Evolutionary conservation across 2,888 invertebrate species (phyloP).

Genomic region (Mythimna albipuncta): DNA sequence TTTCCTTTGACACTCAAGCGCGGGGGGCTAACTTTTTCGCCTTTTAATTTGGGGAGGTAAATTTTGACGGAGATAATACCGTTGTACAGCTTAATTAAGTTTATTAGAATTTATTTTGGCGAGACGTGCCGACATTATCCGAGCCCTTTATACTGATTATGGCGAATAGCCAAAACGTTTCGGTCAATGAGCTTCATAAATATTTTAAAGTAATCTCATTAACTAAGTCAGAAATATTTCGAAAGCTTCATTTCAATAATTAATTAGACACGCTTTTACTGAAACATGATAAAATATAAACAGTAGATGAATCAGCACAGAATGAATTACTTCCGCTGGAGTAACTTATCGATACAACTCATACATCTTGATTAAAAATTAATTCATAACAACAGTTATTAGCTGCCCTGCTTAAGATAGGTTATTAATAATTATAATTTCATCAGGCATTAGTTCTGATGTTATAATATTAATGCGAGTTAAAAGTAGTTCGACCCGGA

Average conservation of each 20-base stretch:
- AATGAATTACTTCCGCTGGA: constrained; percentile 52
- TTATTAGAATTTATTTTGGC: constrained; percentile 88
- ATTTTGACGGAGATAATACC: constrained; percentile 86
- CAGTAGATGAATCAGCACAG: constrained; percentile 39
- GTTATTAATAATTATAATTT: constrained; percentile 46
- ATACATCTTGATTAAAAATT: constrained; percentile 58
- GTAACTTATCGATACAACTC: constrained; percentile 30
- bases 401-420: constrained; percentile 36
- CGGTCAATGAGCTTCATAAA: constrained; percentile 39
- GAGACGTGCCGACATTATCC: constrained; percentile 76
- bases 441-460: constrained; percentile 27
- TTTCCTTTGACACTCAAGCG: constrained; percentile 74
- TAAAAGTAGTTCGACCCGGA: constrained; percentile 35
- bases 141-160: constrained; percentile 57
- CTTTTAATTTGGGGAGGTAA: constrained; percentile 82
- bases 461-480: constrained; percentile 42
- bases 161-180: constrained; percentile 44
- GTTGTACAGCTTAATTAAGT: constrained; percentile 87
- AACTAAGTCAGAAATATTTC: constrained; percentile 28
- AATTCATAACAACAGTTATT: constrained; percentile 37
- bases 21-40: constrained; percentile 74
- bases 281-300: constrained; percentile 49
- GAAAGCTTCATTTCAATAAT: constrained; percentile 38
- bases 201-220: constrained; percentile 44
- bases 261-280: constrained; percentile 41